A percentile compares a stretch with the other conserved stretches of the same genome.
Conservation (phyloP, 2,888 invertebrate species). For the Choreutis nemorana region DNA sequence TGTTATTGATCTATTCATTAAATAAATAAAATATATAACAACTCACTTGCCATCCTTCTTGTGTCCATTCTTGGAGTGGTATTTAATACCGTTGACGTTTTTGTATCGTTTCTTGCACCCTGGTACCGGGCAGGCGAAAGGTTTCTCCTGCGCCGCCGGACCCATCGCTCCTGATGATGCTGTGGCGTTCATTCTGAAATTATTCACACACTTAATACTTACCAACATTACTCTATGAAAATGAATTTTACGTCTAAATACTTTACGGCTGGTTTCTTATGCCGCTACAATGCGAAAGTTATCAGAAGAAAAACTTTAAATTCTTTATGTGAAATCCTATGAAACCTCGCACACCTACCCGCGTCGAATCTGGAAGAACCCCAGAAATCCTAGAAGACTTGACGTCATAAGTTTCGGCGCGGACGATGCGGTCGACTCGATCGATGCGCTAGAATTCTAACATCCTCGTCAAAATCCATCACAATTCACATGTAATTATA, state of each 20-base stretch:
- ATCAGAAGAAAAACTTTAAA: not conserved
- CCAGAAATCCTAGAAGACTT: too few species aligned
- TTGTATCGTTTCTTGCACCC: conserved; percentile 89
- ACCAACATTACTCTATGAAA: not conserved
- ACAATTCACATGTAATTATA: too few species aligned
- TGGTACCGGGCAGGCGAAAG: conserved; percentile 85
- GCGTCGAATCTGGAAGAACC: too few species aligned
- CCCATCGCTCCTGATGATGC: conserved; percentile 38
- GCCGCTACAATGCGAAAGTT: not conserved
- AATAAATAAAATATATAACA: conserved; percentile 2
- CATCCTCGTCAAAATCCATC: too few species aligned
- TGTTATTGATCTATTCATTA: not conserved
- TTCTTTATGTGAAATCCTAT: too few species aligned
- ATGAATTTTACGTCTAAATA: not conserved
- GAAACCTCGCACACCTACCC: too few species aligned
- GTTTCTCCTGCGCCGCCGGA: conserved; percentile 71
- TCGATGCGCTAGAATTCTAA: too few species aligned
- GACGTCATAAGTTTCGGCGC: too few species aligned
- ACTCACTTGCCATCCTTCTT: conserved; percentile 84
- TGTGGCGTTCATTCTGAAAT: conserved; percentile 37
- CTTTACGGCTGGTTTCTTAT: not conserved
- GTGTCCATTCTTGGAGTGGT: conserved; percentile 88
- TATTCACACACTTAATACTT: too few species aligned
- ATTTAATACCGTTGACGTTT: conserved; percentile 88
- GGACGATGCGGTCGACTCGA: too few species aligned